Conservation (phyloP, 2,113 vertebrate genomes). For the Fregetta grallaria region DNA sequence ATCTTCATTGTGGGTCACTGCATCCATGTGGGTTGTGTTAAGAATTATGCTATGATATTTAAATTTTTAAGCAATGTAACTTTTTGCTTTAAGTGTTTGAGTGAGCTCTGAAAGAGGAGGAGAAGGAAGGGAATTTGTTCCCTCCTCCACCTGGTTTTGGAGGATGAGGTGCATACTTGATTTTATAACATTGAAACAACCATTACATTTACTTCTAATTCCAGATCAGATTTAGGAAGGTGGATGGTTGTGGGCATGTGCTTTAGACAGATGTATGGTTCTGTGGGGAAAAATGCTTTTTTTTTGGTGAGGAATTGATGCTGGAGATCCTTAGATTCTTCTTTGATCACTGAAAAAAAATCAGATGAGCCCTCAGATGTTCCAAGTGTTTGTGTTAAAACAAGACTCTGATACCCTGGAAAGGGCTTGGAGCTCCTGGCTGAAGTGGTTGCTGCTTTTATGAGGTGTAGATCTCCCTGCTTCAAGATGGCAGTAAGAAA, state of each 20-base stretch:
- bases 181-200: background rate
- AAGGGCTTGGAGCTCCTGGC: background rate
- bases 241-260: background rate
- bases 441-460: background rate
- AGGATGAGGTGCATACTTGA: background rate
- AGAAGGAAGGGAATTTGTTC: background rate
- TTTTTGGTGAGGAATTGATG: background rate
- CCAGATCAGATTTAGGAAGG: background rate
- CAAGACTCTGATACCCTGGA: background rate
- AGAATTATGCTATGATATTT: background rate
- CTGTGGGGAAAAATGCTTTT: background rate
- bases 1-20: background rate
- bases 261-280: background rate
- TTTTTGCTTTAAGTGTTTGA: background rate
- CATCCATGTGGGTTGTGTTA: background rate
- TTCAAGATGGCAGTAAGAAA: background rate
- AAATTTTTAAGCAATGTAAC: background rate
- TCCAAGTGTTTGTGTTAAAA: background rate
- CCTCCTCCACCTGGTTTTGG: background rate
- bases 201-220: background rate
- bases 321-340: background rate
- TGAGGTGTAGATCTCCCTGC: background rate
- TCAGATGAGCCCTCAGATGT: background rate
- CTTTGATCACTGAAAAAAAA: background rate
- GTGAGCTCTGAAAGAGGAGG: background rate